Base-by-base conservation (phyloP, 2,113 vertebrate genomes). In the Nothocercus nigrocapillus region DNA sequence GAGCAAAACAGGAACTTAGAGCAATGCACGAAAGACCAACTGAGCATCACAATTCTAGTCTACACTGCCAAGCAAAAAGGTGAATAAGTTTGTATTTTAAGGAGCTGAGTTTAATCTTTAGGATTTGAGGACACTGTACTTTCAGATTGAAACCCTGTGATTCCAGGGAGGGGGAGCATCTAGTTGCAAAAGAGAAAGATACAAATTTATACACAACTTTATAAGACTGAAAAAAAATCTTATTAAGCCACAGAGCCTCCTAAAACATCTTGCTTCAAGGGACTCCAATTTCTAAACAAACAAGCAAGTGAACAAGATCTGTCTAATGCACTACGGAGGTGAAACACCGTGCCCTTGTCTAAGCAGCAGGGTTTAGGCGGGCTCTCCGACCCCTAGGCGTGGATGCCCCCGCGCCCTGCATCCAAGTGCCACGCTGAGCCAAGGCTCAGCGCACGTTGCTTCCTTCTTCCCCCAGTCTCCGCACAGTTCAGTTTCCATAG, bases 291-390 rank as follows among this genome's bases (percentile, higher is more conserved):
- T 75, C 51, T 9, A 47, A 53, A 36, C 21, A 58, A 67, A 28
- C 44, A 42, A 77, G 36, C 17, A 47, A 25, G 9, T 15, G 13
- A 64, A 80, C 22, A 28, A 51, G 32, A 21, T 0, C 53, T 21
- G 13, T 24, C 63, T 9, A 28, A 32, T 28, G 22, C 69, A 47
- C 44, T 2, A 54, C 3, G 1, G 18, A 68, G 73, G 30, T 16
- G 61, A 78, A 74, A 32, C 22, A 49, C 9, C 34, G 66, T 15
- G 4, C 17, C 53, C 53, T 28, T 56, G 38, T 34, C 16, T 40
- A 32, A 28, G 72, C n/a, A 16, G 12, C 0, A 4, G 15, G 17
- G 19, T 12, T 32, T 11, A 2, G 4, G 27, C 9, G 16, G 28
- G 11, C 7, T 59, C 19, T 64, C 27, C 20, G 74, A 2, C 4